A percentile compares a stretch with the other conserved stretches of the same genome.
phyloP scores from a whole-genome alignment of 2,797 vertebrate species.

The Sciurus vulgaris region DNA sequence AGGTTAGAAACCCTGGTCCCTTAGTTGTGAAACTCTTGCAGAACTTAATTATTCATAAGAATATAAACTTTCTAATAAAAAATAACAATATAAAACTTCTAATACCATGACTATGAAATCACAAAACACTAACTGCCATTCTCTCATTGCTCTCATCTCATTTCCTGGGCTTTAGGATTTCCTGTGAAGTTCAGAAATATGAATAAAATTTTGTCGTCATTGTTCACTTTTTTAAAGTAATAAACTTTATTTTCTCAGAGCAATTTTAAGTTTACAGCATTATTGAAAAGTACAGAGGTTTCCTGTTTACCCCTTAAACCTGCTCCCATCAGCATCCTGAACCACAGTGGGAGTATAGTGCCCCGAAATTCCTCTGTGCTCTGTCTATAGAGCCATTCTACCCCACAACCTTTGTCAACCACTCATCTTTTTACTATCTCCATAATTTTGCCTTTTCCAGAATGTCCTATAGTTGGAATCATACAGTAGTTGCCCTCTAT shows the following conservation, averaged over 20 bases:
- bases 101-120: background rate
- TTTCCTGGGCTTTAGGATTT: background rate
- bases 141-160: background rate
- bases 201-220: background rate
- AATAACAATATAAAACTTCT: background rate
- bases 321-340: too few relatives aligned
- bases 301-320: too few relatives aligned
- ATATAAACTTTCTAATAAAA: background rate
- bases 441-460: too few relatives aligned
- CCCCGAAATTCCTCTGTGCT: too few relatives aligned
- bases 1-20: background rate
- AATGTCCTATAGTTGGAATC: too few relatives aligned
- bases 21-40: background rate
- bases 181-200: background rate
- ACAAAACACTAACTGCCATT: background rate
- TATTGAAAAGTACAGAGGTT: background rate
- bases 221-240: background rate
- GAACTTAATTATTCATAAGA: background rate
- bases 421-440: too few relatives aligned
- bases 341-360: too few relatives aligned
- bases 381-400: too few relatives aligned
- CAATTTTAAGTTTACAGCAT: background rate
- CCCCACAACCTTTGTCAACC: too few relatives aligned
- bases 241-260: background rate
- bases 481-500: too few relatives aligned